Evolutionary conservation across 2,888 invertebrate genomes (phyloP).

Genomic region (Julus scanicus): DNA sequence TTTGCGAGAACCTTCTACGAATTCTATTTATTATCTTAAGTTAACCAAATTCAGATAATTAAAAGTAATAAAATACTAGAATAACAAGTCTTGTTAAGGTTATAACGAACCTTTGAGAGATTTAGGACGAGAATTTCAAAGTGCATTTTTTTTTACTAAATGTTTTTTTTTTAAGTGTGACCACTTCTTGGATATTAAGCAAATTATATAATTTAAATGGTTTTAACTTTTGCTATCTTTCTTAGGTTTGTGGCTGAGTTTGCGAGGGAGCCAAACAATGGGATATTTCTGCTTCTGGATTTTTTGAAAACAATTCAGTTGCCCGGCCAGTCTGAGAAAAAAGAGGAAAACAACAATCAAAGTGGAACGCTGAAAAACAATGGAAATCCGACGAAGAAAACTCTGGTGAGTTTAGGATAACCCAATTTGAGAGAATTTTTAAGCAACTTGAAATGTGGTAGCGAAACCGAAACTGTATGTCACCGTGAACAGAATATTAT

Average conservation of each 20-base stretch:
- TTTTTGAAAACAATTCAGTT: slow-evolving; percentile 83
- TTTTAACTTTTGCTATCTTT: slow-evolving; percentile 59
- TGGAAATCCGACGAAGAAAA: slow-evolving; percentile 53
- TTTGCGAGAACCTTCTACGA: too few relatives aligned
- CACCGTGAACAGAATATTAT: too few relatives aligned
- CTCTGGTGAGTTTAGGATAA: slow-evolving; percentile 46
- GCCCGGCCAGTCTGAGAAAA: background rate
- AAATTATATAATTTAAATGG: too few relatives aligned
- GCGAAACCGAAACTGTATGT: background rate
- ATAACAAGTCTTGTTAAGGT: too few relatives aligned
- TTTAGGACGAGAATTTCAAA: too few relatives aligned
- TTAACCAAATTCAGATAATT: too few relatives aligned
- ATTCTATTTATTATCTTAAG: too few relatives aligned
- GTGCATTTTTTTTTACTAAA: too few relatives aligned
- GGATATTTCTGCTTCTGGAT: slow-evolving; percentile 84
- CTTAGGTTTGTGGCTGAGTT: slow-evolving; percentile 93
- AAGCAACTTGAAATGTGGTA: background rate
- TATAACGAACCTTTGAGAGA: too few relatives aligned
- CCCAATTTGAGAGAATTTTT: background rate
- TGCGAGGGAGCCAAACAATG: slow-evolving; percentile 86
- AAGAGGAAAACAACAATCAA: slow-evolving; percentile 55
- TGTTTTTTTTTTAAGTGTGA: too few relatives aligned
- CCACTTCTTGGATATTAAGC: too few relatives aligned
- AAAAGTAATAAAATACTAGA: too few relatives aligned
- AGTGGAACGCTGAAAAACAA: slow-evolving; percentile 47